Evolutionary conservation across 1,140 invertebrate genomes (phyloP), one percentile per base, ranked within the genome.

Genomic region (Apis laboriosa): DNA sequence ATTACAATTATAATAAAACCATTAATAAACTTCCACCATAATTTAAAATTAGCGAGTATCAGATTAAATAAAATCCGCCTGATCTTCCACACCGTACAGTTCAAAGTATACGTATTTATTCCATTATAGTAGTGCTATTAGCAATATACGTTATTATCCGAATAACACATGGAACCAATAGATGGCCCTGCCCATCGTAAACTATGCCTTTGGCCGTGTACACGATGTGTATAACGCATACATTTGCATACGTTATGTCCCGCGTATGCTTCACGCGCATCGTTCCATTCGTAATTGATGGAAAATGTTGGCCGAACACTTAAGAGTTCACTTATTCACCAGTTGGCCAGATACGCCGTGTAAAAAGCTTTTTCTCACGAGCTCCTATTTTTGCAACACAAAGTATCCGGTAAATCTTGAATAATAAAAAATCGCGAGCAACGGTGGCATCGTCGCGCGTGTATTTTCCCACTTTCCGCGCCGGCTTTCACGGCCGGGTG

Each of bases 221-320:
- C 64, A 58, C 15, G 15, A 17, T 21, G 13, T 49, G 15, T 19
- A 55, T 63, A 43, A 58, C 75, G 64, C 79, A 78, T 78, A 75
- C 70, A 86, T 86, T 73, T 81, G 68, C 77, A 84, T 84, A 70
- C 12, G 55, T 61, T 84, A n/a, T 61, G 61, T 5, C 49, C 43
- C 9, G 15, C 55, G 34, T n/a, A 24, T 28, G n/a, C 28, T 53
- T 13, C 55, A 28, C 21, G 63, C 9, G 53, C 19, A 72, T 15
- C 24, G 28, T 53, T 9, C 34, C 34, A 34, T 63, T n/a, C 49
- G 43, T 71, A 80, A 72, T 71, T 75, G 13, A 63, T 53, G 43
- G 8, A 53, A 15, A 77, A 64, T n/a, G 34, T 78, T 56, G 70
- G 51, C 15, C 28, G 58, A 74, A 17, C 56, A 34, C 60, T 80